Evolutionary conservation across 2,888 invertebrate species (phyloP), one percentile per base, ranked within the genome.

Genomic region (Drosophila sordidula): DNA sequence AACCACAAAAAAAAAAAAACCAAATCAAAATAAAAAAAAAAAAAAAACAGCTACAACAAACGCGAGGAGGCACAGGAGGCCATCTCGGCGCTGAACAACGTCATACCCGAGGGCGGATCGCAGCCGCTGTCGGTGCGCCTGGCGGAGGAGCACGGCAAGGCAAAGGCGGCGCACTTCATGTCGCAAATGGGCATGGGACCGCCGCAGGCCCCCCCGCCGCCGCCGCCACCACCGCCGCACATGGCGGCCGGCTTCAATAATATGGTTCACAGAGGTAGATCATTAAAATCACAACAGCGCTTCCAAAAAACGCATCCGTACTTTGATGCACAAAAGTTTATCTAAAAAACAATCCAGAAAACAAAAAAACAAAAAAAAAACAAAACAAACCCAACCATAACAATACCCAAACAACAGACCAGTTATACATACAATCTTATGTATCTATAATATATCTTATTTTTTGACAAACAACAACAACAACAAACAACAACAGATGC

Each of bases 41-140:
- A 52, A 6, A 52, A 8, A n/a, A 47, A 57, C 54, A 97, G 97
- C 92, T 98, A 94, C 91, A 96, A 97, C 86, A 96, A 96, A 89
- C 95, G 97, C 59, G 96, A 97, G 90, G 97, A 98, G 92, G 98
- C 98, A 18, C 96, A 97, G 90, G 96, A 96, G 80, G 98, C 98
- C 66, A 98, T 98, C 89, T 95, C 95, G 47, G 95, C 95, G 72
- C 93, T 98, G 78, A 97, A 98, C 92, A 97, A 97, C 78, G 95
- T 95, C 71, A 95, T 97, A 92, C 95, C 97, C 54, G 96, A 96
- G 80, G 97, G 97, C 75, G 96, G 96, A 67, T 95, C 95, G 70
- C 96, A 97, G 90, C 96, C 97, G 22, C 93, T 98, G 45, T 95
- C 95, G 76, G 97, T 98, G 25, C 92, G 94, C 46, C 92, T 94